phyloP scores from a whole-genome alignment of 2,113 vertebrate genomes.

The Thalassoma bifasciatum region DNA sequence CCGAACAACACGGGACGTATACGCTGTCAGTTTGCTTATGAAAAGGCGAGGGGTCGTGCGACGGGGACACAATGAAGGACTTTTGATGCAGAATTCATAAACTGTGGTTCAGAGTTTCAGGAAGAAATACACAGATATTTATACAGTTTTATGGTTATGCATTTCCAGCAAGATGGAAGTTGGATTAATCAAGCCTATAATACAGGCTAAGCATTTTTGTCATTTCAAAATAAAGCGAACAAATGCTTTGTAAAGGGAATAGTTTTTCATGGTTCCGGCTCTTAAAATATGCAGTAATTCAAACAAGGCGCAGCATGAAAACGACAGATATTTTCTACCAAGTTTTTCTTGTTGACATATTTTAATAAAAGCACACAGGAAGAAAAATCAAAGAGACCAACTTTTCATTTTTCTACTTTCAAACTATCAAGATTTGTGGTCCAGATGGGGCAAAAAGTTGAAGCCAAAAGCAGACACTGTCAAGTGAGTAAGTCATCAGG shows the following conservation, averaged over 20 bases:
- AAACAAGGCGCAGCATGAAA: neutral
- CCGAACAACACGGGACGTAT: conserved; percentile 41
- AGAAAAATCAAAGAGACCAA: too few species aligned
- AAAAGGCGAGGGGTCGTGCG: conserved; percentile 9
- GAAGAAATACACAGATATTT: neutral
- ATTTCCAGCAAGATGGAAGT: neutral
- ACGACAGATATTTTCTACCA: neutral
- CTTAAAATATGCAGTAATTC: conserved; percentile 2
- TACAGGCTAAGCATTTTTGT: neutral
- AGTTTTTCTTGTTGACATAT: neutral
- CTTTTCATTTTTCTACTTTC: neutral
- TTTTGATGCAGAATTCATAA: neutral
- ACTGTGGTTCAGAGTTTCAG: neutral
- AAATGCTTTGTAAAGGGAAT: neutral
- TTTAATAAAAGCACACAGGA: neutral
- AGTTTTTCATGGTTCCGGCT: neutral
- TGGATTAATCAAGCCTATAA: neutral
- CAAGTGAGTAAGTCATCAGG: conserved; percentile 37
- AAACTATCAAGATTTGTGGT: neutral
- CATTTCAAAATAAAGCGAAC: neutral
- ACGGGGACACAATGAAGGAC: conserved; percentile 4
- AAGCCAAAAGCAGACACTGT: conserved; percentile 28
- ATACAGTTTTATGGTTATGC: neutral
- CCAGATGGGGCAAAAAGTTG: conserved; percentile 26
- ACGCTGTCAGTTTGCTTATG: conserved; percentile 32